Base-by-base conservation (phyloP, 2,888 invertebrate genomes). In the Augiades crinisus region DNA sequence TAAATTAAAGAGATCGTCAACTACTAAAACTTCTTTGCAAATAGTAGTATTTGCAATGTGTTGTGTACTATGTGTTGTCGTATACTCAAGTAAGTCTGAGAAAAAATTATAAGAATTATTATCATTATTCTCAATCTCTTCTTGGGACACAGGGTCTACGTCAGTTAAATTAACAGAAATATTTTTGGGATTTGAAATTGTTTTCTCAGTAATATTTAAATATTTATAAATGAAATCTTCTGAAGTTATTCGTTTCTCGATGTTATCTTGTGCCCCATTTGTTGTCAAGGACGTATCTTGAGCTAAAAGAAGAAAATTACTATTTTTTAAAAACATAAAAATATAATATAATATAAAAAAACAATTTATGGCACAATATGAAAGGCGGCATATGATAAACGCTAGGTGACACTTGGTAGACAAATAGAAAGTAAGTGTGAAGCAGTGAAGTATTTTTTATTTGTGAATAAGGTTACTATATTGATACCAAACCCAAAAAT, bases 1-100 rank as follows among this genome's bases (percentile, higher is more conserved):
- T 54, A 87, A 57, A 55, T 84, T 75, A 19, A 88, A 67, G 49
- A 89, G 77, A 47, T 83, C 78, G 19, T 88, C 84, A 1, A 88
- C 68, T 8, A 70, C 74, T 40, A 81, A 58, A 3, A 64, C 51
- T 51, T 81, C 75, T 65, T 78, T 79, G 57, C 87, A 87, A 54
- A 64, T 57, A 31, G 65, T 61, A 5, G 64, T 57, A 55, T 62
- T 63, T 21, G 65, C 60, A 5, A 63, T 57, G 54, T 62, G 63
- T 21, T 58, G 53, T 2, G 69, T 63, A 3, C 59, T 61, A 46
- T 63, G 37, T 10, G 65, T 65, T 38, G 56, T 68, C 27, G 70
- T 72, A 43, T 70, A 65, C 40, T 77, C 70, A 57, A 75, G 70
- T 12, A 76, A 61, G 62, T 81, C 70, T 12, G 81, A 75, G 51